phyloP scores from a whole-genome alignment of 1,140 invertebrate species.

The Drosophila bocqueti region DNA sequence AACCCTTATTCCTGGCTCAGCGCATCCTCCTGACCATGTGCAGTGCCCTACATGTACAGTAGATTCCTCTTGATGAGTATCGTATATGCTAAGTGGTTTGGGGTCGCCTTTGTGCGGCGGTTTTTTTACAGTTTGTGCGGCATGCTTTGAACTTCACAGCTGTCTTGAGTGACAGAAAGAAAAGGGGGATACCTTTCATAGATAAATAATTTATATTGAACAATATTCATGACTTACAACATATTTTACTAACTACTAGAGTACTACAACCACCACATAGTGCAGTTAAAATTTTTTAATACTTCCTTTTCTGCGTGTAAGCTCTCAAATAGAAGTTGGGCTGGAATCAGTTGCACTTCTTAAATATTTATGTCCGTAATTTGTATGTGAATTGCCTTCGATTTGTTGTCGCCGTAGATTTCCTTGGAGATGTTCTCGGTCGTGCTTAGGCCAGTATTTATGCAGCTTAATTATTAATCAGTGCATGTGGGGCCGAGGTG shows the following conservation, averaged over 20 bases:
- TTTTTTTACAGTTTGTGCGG: conserved; percentile 6
- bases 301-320: not conserved
- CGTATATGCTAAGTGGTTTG: conserved; percentile 28
- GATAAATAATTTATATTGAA: not conserved
- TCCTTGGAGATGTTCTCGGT: conserved; percentile 35
- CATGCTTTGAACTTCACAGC: not conserved
- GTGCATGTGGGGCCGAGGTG: conserved; percentile 50
- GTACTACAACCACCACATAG: too few species aligned
- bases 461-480: conserved; percentile 62
- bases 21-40: conserved; percentile 37
- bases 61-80: conserved; percentile 56
- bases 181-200: not conserved
- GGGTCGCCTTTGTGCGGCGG: conserved; percentile 10
- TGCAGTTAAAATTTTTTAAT: not conserved
- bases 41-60: not conserved
- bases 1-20: not conserved
- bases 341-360: conserved; percentile 43
- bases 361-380: conserved; percentile 72
- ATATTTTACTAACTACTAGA: too few species aligned
- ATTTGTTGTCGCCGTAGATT: conserved; percentile 55
- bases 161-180: not conserved
- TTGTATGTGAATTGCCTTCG: conserved; percentile 70
- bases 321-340: not conserved
- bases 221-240: not conserved
- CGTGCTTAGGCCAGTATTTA: conserved; percentile 40